A percentile compares a stretch with the other conserved stretches of the same genome.
phyloP scores from a whole-genome alignment of 1,140 invertebrate species.

The Holotrichia oblita region DNA sequence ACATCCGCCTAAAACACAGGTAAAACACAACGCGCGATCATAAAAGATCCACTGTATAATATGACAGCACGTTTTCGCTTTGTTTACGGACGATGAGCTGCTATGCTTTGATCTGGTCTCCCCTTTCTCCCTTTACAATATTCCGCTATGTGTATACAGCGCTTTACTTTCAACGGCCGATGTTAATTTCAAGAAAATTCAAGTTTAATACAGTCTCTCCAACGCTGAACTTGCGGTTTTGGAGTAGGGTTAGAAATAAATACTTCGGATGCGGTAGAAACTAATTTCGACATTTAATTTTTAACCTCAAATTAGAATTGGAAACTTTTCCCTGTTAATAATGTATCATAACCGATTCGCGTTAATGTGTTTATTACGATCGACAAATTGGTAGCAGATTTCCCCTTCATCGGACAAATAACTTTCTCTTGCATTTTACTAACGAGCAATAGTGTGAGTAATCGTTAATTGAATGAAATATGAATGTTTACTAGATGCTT shows the following conservation, averaged over 20 bases:
- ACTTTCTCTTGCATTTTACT: neutral
- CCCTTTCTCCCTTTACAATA: neutral
- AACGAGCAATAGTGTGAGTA: neutral
- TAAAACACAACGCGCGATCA: neutral
- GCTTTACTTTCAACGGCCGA: neutral
- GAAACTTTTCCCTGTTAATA: neutral
- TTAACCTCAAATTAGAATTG: neutral
- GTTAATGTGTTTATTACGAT: neutral
- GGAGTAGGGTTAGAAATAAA: neutral
- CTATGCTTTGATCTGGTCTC: constrained; percentile 19
- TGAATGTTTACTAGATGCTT: too few species aligned
- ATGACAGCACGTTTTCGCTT: neutral
- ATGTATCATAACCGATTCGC: neutral
- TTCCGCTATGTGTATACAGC: neutral
- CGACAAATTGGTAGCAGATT: neutral
- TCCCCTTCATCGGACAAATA: neutral
- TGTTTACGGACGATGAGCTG: neutral
- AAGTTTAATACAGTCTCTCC: neutral
- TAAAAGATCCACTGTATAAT: constrained; percentile 8
- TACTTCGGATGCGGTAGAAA: neutral
- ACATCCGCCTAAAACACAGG: neutral
- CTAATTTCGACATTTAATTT: neutral
- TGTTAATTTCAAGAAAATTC: constrained; percentile 14
- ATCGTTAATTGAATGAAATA: neutral
- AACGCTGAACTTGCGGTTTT: neutral